Evolutionary conservation across 2,797 vertebrate species (phyloP).

Genomic region (Lagocephalus sceleratus): DNA sequence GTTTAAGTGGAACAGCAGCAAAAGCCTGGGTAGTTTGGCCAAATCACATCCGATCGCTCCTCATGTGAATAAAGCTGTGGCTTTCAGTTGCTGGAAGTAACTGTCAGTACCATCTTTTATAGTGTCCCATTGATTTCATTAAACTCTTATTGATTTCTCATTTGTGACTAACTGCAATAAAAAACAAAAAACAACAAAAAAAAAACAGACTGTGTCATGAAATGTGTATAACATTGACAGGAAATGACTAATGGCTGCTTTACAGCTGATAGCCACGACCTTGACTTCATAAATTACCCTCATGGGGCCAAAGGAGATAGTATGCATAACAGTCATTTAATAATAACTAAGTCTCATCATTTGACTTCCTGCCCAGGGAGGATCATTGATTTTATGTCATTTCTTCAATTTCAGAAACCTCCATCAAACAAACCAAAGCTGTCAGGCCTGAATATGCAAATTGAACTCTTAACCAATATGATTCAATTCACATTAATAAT

Average conservation of each 20-base stretch:
- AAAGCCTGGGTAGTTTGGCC: constrained; percentile 53
- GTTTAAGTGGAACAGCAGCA: constrained; percentile 67
- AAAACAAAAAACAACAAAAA: constrained; percentile 39
- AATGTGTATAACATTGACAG: constrained; percentile 55
- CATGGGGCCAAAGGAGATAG: constrained; percentile 45
- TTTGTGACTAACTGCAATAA: constrained; percentile 60
- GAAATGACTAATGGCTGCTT: constrained; percentile 58
- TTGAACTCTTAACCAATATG: constrained; percentile 2
- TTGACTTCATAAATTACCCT: constrained; percentile 55
- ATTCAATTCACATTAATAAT: neutral
- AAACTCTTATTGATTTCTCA: constrained; percentile 65
- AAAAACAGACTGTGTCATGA: constrained; percentile 51
- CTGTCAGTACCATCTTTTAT: constrained; percentile 19
- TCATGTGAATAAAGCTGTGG: constrained; percentile 54
- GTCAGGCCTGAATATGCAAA: constrained; percentile 8
- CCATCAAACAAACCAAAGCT: constrained; percentile 7
- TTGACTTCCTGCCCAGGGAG: constrained; percentile 35
- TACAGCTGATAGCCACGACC: constrained; percentile 62
- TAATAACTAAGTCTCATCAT: constrained; percentile 54
- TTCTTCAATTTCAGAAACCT: constrained; percentile 22
- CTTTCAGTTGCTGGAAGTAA: constrained; percentile 32
- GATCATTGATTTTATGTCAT: constrained; percentile 40
- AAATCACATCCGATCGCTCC: constrained; percentile 61
- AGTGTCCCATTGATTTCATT: constrained; percentile 51
- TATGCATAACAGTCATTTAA: constrained; percentile 42